Base-by-base conservation (phyloP, 2,888 invertebrate genomes). In the Mystacides longicornis region DNA sequence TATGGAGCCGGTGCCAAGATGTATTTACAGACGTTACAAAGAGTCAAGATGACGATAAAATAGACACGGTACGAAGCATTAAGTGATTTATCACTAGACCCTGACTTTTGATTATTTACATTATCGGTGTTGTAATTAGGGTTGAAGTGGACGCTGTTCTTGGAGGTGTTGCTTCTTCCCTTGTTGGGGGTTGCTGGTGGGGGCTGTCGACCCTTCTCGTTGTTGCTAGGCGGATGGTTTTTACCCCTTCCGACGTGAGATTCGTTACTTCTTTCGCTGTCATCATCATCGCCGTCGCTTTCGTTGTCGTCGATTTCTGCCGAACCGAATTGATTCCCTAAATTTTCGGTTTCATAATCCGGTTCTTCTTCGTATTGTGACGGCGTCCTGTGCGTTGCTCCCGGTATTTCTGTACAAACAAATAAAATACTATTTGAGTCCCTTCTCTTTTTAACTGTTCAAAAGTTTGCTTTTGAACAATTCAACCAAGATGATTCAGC, bases 251-350 rank as follows among this genome's bases (percentile, higher is more conserved):
- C 31, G 23, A n/a, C 19, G 21, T 23, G 7, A 14, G 47, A 33
- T 47, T 47, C 55, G 16, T 48, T 49, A 22, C 43, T 48, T 19
- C 31, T 52, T 23, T 56, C 55, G 7, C 16, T 23, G 21, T 45
- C 55, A 14, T 52, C 52, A 22, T 52, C 52, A 11, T 51, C 50
- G 2, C 37, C 47, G 33, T 64, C 68, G 37, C 75, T 75, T 51
- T 81, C 81, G 65, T 81, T 81, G 62, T 86, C 85, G 64, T 83
- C 82, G 59, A 85, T 82, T 67, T 88, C 87, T 22, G 86, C 86
- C 14, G 86, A 86, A 21, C 85, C 86, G 61, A 81, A 82, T 64
- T 83, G 83, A 64, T 86, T 82, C 67, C 84, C 82, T 61, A 85
- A 83, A 1, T 71, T 73, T 63, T 75, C 64, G 42, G 74, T 70